Base-by-base conservation (phyloP, 2,888 invertebrate genomes). In the Thereva unica region DNA sequence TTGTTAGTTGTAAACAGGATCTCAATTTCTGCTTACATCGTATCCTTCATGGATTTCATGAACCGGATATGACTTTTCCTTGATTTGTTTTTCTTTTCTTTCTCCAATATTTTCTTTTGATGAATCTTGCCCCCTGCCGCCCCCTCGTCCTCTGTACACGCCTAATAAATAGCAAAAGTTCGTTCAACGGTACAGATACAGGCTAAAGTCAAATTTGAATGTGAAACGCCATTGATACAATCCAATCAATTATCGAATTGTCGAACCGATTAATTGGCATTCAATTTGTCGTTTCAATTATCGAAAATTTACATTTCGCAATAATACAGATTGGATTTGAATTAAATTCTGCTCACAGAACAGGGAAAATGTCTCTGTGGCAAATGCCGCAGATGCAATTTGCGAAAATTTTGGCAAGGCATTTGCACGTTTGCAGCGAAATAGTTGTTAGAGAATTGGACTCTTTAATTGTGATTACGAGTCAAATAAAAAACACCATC, bases 251-350 rank as follows among this genome's bases (percentile, higher is more conserved):
- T 56, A 56, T 56, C 38, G 44, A 44, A 56, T 56, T 56, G 42
- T 38, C 42, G 8, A 34, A 56, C 10, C 44, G 56, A 44, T 56
- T 56, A 56, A 56, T 56, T 56, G 8, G 56, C 9, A 44, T 56
- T 23, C 45, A 56, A 56, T 56, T 56, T 56, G 56, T 44, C 56
- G 37, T 56, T 56, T 44, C 56, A 56, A 56, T 56, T 56, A 56
- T 44, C 56, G 56, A 23, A 34, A 44, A 56, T 56, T 44, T 35
- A 56, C 56, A 56, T 56, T 35, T 56, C 56, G 10, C 44, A 53
- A 53, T 38, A n/a, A 23, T 23, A 23, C 23, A 23, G 23, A 23
- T 23, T 23, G 23, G 2, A 23, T 23, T 23, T 23, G 23, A 23
- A 23, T 23, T 23, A 23, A 23, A 23, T 23, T 23, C 23, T 23